Percentiles rank a stretch among this genome's conserved stretches.
phyloP scores from a whole-genome alignment of 2,113 vertebrate genomes.

The Platanista minor region DNA sequence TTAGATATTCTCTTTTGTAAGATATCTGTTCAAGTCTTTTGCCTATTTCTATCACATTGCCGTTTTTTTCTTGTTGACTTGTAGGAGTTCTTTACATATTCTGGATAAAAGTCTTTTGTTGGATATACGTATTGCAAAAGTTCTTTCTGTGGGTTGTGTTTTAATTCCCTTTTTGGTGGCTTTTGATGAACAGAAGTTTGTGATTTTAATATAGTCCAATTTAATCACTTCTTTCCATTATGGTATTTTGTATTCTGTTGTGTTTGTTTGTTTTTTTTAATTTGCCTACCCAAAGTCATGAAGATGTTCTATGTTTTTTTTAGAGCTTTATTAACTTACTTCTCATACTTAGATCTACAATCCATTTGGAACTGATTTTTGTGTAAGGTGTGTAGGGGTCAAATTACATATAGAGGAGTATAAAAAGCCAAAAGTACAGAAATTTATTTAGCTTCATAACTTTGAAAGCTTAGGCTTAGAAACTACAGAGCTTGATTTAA shows the following conservation, averaged over 20 bases:
- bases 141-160: not conserved
- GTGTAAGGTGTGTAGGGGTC: not conserved
- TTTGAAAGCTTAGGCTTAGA: conserved; percentile 2
- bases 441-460: not conserved
- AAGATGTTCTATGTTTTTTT: not conserved
- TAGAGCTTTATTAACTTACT: not conserved
- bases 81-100: not conserved
- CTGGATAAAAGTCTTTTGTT: not conserved
- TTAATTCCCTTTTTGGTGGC: not conserved
- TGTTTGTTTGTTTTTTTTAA: not conserved
- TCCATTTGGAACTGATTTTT: not conserved
- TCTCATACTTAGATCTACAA: not conserved
- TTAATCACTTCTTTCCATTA: not conserved
- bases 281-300: not conserved
- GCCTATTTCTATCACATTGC: not conserved
- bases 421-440: not conserved
- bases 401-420: not conserved
- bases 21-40: not conserved
- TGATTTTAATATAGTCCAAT: conserved; percentile 19
- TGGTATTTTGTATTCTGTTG: not conserved
- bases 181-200: not conserved
- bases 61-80: not conserved
- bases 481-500: conserved; percentile 1
- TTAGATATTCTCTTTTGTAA: not conserved
- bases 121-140: not conserved